Conservation (phyloP, 2,113 vertebrate genomes). For the Dipodomys stephensi region DNA sequence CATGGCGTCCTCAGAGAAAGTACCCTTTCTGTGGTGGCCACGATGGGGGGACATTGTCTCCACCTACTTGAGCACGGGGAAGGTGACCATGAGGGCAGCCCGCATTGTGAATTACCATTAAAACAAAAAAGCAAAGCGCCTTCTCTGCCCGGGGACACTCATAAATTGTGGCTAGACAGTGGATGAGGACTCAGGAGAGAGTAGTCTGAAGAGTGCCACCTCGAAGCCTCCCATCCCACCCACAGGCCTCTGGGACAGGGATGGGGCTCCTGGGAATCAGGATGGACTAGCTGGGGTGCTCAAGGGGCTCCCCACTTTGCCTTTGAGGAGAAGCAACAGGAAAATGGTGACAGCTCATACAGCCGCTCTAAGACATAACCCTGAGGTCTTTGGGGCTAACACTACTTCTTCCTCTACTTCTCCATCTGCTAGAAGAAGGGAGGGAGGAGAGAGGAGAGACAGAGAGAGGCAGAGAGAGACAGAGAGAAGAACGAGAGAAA, state of each 20-base stretch:
- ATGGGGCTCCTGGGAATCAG: background rate
- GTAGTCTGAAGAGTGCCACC: background rate
- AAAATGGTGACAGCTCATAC: accelerated
- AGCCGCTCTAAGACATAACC: background rate
- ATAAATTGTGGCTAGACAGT: background rate
- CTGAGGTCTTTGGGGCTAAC: accelerated
- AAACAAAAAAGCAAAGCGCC: constrained; percentile 82
- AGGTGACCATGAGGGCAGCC: constrained; percentile 87
- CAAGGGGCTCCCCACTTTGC: background rate
- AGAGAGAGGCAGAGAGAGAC: accelerated
- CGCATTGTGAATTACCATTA: constrained; percentile 85
- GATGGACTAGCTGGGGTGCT: background rate
- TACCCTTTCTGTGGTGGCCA: constrained; percentile 80
- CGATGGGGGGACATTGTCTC: constrained; percentile 86
- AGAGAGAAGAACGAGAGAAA: accelerated
- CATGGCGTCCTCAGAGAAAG: constrained; percentile 83
- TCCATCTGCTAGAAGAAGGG: accelerated
- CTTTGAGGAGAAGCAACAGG: background rate
- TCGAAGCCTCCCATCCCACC: background rate
- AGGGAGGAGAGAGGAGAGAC: accelerated
- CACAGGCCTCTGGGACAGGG: background rate
- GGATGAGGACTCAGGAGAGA: background rate
- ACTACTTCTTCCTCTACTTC: background rate
- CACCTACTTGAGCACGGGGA: constrained; percentile 87
- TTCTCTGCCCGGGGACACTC: background rate